Evolutionary conservation across 1,140 invertebrate species (phyloP), one percentile per base, ranked within the genome.

Genomic region (Belonocnema kinseyi): DNA sequence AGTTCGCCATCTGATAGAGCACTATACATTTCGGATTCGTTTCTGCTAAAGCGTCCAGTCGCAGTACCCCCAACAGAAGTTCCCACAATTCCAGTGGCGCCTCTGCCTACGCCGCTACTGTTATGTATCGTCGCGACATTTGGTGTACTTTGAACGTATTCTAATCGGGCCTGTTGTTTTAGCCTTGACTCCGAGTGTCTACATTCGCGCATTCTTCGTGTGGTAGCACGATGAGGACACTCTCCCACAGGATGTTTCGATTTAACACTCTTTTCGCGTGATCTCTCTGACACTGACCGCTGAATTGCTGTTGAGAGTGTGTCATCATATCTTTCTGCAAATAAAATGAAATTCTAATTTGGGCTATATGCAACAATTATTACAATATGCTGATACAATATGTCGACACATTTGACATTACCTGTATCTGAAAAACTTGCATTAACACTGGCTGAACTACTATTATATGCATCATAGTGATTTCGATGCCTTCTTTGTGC

Each of bases 1-100:
- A 97, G 91, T 87, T 97, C 96, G 16, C 96, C 96, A 86, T 97
- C 96, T 1, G 95, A 96, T 78, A 96, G 95, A 50, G 96, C 95
- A 54, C 95, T 95, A 85, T 95, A 95, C 92, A 96, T 95, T 75
- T 94, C 93, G 10, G 91, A 88, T 19, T 91, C 88, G 79, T 90
- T 90, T 73, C 83, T 86, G 80, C 87, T 85, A 79, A 85, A 92
- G 74, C 82, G 81, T 86, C 88, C 79, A 85, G 88, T 76, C 77
- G 86, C 84, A 10, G 40, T 46, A 11, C 40, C 40, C 40, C 40
- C 40, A 77, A 80, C 81, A 72, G 84, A 74, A 78, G 80, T 80
- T 13, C 73, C 79, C 53, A 78, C 87, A 12, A 84, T 75, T n/a
- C 86, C 85, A 8, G 81, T 82, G 12, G 83, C 86, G 79, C 73